These are phyloP conservation scores for Montifringilla adamsi DNA, from an alignment of 2,113 vertebrate species.

Conservation along the genomic window DNA sequence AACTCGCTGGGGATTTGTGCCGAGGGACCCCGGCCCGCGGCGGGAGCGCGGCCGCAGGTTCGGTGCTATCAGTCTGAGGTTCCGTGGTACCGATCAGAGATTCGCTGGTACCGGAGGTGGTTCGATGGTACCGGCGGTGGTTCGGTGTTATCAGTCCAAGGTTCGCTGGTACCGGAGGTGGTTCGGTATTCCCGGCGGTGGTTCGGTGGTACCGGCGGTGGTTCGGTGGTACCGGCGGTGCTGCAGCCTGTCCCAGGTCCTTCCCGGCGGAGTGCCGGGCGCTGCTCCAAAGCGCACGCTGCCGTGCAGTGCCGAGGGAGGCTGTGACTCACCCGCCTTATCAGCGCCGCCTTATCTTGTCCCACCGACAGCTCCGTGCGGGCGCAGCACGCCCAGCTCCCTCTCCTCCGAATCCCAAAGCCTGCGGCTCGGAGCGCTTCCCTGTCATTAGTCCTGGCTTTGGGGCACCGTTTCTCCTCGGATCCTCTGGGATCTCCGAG, in stretches of 20 bases:
- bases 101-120: not conserved
- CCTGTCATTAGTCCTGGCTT: not conserved
- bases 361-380: not conserved
- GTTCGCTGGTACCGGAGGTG: not conserved
- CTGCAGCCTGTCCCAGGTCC: not conserved
- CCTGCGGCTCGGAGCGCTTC: not conserved
- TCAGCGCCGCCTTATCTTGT: not conserved
- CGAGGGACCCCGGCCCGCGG: fast-evolving
- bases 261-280: not conserved
- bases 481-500: not conserved
- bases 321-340: not conserved
- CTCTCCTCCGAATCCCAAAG: not conserved
- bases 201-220: not conserved
- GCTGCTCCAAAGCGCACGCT: not conserved
- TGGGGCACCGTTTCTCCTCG: not conserved
- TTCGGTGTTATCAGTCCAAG: too few species aligned
- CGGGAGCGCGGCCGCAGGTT: not conserved
- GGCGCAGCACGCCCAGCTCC: not conserved
- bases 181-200: not conserved
- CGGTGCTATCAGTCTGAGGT: not conserved
- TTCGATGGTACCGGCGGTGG: not conserved
- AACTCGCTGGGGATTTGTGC: not conserved
- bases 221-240: fast-evolving
- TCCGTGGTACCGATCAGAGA: not conserved
- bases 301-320: not conserved